A percentile compares a stretch with the other conserved stretches of the same genome.
These are phyloP conservation scores for Neodiprion lecontei DNA, from an alignment of 1,140 invertebrate species.

Conservation along the genomic window DNA sequence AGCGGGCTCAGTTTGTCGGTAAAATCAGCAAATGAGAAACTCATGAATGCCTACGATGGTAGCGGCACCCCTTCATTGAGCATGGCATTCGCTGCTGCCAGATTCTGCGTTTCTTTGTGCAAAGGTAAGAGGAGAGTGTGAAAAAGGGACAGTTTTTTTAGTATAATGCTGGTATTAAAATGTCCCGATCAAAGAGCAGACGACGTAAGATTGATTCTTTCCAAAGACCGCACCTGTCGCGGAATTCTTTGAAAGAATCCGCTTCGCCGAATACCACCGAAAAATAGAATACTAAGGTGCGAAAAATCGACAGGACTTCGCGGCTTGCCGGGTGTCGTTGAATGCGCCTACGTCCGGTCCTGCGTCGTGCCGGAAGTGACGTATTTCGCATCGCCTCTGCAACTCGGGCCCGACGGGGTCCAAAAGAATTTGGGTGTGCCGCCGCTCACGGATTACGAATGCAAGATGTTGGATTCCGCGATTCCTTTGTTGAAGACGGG, in stretches of 20 bases:
- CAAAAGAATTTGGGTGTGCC: constrained; percentile 65
- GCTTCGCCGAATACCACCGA: too few species aligned
- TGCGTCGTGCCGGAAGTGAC: constrained; percentile 52
- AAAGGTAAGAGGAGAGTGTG: constrained; percentile 39
- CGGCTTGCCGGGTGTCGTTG: constrained; percentile 59
- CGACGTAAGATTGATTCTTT: not conserved
- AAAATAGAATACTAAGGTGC: too few species aligned
- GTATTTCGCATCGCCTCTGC: constrained; percentile 55
- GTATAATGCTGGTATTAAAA: not conserved
- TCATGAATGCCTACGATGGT: constrained; percentile 33
- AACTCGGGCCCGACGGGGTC: constrained; percentile 60
- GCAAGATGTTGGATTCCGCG: constrained; percentile 60
- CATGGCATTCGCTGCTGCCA: constrained; percentile 64
- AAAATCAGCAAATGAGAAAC: constrained; percentile 45
- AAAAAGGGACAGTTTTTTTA: not conserved
- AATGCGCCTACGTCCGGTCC: constrained; percentile 64
- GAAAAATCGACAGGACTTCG: constrained; percentile 55
- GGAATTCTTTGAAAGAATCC: too few species aligned
- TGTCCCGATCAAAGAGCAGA: not conserved
- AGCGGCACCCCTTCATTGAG: constrained; percentile 52
- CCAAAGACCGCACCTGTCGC: too few species aligned
- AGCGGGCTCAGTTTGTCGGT: constrained; percentile 49
- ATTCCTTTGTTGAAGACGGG: constrained; percentile 60
- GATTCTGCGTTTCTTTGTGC: constrained; percentile 65
- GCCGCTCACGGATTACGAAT: constrained; percentile 62